Evolutionary conservation across 2,113 vertebrate species (phyloP), one percentile per base, ranked within the genome.

Genomic region (Xiphophorus maculatus): DNA sequence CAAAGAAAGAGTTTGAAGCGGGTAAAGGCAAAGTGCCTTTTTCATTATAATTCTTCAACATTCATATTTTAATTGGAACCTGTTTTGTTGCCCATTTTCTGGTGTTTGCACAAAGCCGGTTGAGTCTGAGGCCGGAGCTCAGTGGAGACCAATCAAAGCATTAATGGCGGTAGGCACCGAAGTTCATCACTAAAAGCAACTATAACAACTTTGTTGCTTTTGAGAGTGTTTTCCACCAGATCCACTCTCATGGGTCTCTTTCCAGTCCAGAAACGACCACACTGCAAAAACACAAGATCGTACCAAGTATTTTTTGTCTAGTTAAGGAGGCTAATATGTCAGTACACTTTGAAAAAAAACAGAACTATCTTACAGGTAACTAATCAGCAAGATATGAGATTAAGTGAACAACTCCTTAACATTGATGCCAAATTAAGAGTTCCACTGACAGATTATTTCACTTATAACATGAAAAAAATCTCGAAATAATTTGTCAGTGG

Each of bases 141-240:
- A 86, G 84, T 63, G 35, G 78, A 51, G 70, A 66, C 69, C 81
- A 80, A 88, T 89, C 75, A 72, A 81, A 72, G 48, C 33, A 71
- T 80, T 72, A 84, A 84, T 79, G 81, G 74, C 76, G 82, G 66
- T 73, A 81, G 82, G 77, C 90, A 84, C 82, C 83, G 81, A 87
- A 77, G 85, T 76, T 63, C 51, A 83, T 69, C 64, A 74, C 62
- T 76, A 75, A 76, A 66, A 74, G 78, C 51, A 78, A 66, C 83
- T 70, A 66, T 33, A 70, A 48, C 82, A n/a, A 9, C 25, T 78
- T 71, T 73, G 65, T 64, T 73, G 51, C 25, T 64, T 77, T 67
- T 35, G 3, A 74, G 77, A 63, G 40, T 69, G 79, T 76, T 58
- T 70, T 78, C 62, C 65, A 76, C 66, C 60, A 66, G 75, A 73